Percentiles rank a stretch among this genome's conserved stretches.
Evolutionary conservation across 1,140 invertebrate species (phyloP).

Genomic region (Antheraea mylitta): DNA sequence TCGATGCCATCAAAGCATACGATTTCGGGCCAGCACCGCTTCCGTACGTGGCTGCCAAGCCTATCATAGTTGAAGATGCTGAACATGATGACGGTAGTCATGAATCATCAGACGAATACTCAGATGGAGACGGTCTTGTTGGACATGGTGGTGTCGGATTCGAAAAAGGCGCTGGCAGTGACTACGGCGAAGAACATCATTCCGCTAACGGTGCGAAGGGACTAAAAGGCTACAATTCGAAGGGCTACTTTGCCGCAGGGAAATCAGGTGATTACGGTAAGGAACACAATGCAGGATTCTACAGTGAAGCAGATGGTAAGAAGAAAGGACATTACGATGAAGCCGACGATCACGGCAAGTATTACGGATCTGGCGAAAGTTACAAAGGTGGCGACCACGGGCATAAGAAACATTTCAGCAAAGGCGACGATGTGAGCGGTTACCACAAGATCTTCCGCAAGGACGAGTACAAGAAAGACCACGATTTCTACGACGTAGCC

Average conservation of each 20-base stretch:
- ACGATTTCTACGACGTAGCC: conserved; percentile 85
- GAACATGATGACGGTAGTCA: conserved; percentile 41
- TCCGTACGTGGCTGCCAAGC: conserved; percentile 59
- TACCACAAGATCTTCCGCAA: conserved; percentile 87
- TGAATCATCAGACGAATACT: conserved; percentile 41
- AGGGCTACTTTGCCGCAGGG: conserved; percentile 59
- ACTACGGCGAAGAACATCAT: conserved; percentile 62
- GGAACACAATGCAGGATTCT: conserved; percentile 57
- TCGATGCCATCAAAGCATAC: conserved; percentile 42
- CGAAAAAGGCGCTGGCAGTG: conserved; percentile 58
- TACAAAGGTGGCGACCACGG: conserved; percentile 85
- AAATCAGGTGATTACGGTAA: conserved; percentile 55
- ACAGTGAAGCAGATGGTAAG: conserved; percentile 59
- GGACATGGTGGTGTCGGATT: conserved; percentile 38
- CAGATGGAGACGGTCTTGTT: conserved; percentile 27
- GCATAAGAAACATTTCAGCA: conserved; percentile 84
- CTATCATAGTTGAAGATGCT: conserved; percentile 53
- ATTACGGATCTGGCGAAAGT: conserved; percentile 74
- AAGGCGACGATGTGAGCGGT: conserved; percentile 84
- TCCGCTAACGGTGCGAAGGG: conserved; percentile 72
- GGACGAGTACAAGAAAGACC: conserved; percentile 87
- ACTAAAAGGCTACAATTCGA: conserved; percentile 62
- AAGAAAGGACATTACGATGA: conserved; percentile 58
- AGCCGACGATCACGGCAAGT: conserved; percentile 65
- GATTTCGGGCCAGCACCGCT: conserved; percentile 53